A percentile compares a stretch with the other conserved stretches of the same genome.
Evolutionary conservation across 2,113 vertebrate species (phyloP).

Genomic region (Cyprinodon variegatus): DNA sequence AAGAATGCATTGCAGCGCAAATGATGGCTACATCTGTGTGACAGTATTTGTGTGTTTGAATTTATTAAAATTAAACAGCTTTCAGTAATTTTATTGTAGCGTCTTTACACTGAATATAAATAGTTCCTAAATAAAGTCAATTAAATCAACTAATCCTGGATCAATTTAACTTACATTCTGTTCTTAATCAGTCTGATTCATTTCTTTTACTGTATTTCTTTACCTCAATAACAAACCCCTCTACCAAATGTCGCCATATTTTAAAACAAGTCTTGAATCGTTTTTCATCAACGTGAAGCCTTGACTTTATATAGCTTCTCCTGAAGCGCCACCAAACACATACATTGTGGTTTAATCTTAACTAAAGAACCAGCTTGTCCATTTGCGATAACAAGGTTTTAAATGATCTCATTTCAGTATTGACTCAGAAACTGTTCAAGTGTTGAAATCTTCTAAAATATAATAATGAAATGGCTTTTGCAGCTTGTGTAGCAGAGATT

Average conservation of each 20-base stretch:
- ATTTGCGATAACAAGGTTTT: slow-evolving; percentile 30
- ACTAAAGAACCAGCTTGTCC: slow-evolving; percentile 26
- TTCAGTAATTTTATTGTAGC: too few relatives aligned
- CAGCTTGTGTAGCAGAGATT: slow-evolving; percentile 10
- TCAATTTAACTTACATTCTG: too few relatives aligned
- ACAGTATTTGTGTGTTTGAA: too few relatives aligned
- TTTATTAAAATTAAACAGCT: too few relatives aligned
- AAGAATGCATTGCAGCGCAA: too few relatives aligned
- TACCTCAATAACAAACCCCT: not conserved
- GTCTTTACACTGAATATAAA: too few relatives aligned
- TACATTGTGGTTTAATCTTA: slow-evolving; percentile 28
- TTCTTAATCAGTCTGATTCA: too few relatives aligned
- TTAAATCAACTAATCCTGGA: too few relatives aligned
- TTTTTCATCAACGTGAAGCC: not conserved
- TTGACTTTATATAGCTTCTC: slow-evolving; percentile 2
- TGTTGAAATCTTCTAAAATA: slow-evolving; percentile 59
- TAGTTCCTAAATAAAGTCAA: too few relatives aligned
- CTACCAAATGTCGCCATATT: slow-evolving; percentile 11
- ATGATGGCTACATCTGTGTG: too few relatives aligned
- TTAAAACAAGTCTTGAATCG: slow-evolving; percentile 14
- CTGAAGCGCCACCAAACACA: slow-evolving; percentile 10
- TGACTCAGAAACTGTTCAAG: slow-evolving; percentile 44
- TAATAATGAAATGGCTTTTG: slow-evolving; percentile 50
- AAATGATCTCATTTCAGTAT: slow-evolving; percentile 54
- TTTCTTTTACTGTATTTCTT: too few relatives aligned